Percentiles rank a stretch among this genome's conserved stretches.
Conservation (phyloP, 1,140 invertebrate genomes). For the Hermetia illucens region DNA sequence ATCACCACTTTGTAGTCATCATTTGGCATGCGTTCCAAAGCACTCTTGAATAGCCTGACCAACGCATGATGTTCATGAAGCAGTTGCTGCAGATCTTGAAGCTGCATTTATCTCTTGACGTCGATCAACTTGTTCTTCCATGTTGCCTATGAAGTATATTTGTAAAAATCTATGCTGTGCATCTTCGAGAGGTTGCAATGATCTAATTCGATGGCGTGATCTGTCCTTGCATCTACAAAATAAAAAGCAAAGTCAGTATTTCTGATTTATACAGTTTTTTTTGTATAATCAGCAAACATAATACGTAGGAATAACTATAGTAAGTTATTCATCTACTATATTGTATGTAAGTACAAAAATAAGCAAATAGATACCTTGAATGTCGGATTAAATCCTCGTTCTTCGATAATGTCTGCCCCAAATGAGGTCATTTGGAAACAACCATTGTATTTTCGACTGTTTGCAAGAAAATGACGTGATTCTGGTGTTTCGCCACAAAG, state of each 20-base stretch:
- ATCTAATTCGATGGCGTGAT: too few species aligned
- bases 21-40: conserved; percentile 25
- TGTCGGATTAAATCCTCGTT: conserved; percentile 15
- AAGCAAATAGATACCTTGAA: conserved; percentile 10
- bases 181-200: too few species aligned
- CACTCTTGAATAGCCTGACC: too few species aligned
- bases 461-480: conserved; percentile 22
- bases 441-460: conserved; percentile 12
- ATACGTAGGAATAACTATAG: too few species aligned
- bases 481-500: conserved; percentile 23
- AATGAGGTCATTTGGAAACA: conserved; percentile 5
- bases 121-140: conserved; percentile 25
- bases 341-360: too few species aligned
- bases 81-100: conserved; percentile 21
- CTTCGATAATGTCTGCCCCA: conserved; percentile 1
- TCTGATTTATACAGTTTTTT: too few species aligned
- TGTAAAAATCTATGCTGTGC: too few species aligned
- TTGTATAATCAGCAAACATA: too few species aligned
- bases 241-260: too few species aligned
- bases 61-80: conserved; percentile 29
- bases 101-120: conserved; percentile 18
- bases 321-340: too few species aligned
- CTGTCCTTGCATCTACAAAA: too few species aligned
- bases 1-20: conserved; percentile 27
- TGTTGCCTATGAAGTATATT: too few species aligned